phyloP scores from a whole-genome alignment of 2,113 vertebrate genomes.

The Lasiurus cinereus region DNA sequence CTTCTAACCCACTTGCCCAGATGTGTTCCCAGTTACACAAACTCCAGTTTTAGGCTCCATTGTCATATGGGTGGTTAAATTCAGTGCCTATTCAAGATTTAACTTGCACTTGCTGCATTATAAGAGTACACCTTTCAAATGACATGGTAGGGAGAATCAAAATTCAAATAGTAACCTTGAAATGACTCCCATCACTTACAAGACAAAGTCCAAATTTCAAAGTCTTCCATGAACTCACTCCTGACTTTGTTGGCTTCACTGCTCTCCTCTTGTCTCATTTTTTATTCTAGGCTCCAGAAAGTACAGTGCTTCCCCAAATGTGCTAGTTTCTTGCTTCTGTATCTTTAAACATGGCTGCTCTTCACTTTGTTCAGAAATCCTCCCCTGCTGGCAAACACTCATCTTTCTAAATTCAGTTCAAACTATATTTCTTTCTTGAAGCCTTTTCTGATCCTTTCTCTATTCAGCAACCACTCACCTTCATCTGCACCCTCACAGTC shows the following conservation, averaged over 20 bases:
- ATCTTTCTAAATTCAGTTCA: slow-evolving; percentile 46
- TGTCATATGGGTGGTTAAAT: slow-evolving; percentile 27
- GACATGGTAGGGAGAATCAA: background rate
- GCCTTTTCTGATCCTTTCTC: slow-evolving; percentile 16
- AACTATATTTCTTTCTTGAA: slow-evolving; percentile 34
- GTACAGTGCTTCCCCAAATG: background rate
- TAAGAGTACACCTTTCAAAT: slow-evolving; percentile 39
- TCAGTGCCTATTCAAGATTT: slow-evolving; percentile 9
- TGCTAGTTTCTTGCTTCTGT: background rate
- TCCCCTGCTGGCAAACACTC: background rate
- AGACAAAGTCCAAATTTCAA: slow-evolving; percentile 38
- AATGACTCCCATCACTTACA: background rate
- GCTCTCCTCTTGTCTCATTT: background rate
- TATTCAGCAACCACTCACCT: background rate
- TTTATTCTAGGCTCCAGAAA: background rate
- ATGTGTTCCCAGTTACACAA: slow-evolving; percentile 3
- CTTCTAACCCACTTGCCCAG: background rate
- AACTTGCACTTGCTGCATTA: background rate
- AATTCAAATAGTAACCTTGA: slow-evolving; percentile 52
- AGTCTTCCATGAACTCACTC: background rate
- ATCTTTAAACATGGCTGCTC: slow-evolving; percentile 22
- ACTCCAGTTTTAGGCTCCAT: background rate
- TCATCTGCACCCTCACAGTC: background rate
- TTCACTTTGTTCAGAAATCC: slow-evolving; percentile 45
- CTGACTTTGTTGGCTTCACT: background rate